Evolutionary conservation across 2,888 invertebrate species (phyloP), one percentile per base, ranked within the genome.

Genomic region (Eucera pruinosa): DNA sequence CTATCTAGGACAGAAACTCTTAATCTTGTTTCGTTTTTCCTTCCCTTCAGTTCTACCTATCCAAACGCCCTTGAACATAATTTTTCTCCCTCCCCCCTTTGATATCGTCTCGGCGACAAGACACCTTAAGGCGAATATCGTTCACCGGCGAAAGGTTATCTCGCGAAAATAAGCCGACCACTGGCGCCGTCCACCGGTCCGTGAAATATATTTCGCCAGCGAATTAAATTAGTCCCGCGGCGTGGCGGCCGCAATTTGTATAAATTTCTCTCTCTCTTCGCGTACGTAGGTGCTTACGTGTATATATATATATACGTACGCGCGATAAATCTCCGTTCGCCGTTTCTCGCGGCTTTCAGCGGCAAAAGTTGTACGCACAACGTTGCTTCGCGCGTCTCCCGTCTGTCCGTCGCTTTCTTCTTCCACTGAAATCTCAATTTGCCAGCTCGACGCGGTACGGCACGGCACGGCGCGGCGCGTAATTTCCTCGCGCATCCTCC

Each of bases 371-470:
- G n/a, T n/a, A n/a, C n/a, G n/a, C n/a, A n/a, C n/a, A n/a, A n/a
- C n/a, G n/a, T n/a, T n/a, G n/a, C n/a, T n/a, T n/a, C n/a, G n/a
- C n/a, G n/a, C n/a, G n/a, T 11, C 27, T 11, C 23, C 13, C 20
- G 54, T 2, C 30, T 36, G 36, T 11, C 36, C 11, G 36, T 36
- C 11, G 36, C 9, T 33, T 33, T 33, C 7, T 1, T 27, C 43
- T 41, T 47, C 50, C 7, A 13, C 18, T 27, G 48, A 66, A 43
- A 72, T 76, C 48, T 66, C 48, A 50, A 76, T 73, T 48, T n/a
- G 18, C 2, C 58, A 39, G 11, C 23, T n/a, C n/a, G n/a, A n/a
- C n/a, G n/a, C n/a, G n/a, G n/a, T n/a, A n/a, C n/a, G n/a, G n/a
- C n/a, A n/a, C n/a, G n/a, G n/a, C n/a, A n/a, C n/a, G n/a, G n/a